Evolutionary conservation across 2,888 invertebrate species (phyloP).

Genomic region (Acronicta psi): DNA sequence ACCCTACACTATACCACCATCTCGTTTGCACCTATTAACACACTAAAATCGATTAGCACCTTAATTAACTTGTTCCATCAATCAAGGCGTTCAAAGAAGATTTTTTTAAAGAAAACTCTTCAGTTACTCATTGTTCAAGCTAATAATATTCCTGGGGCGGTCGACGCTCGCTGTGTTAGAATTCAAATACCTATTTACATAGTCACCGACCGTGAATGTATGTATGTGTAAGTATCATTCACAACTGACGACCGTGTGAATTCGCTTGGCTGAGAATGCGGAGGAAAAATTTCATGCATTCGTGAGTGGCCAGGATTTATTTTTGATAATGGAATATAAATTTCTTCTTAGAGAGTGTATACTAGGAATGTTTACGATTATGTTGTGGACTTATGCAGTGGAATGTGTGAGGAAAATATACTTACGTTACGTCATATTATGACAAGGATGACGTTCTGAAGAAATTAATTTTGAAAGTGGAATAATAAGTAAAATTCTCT

Average conservation of each 20-base stretch:
- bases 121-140: conserved; percentile 59
- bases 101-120: conserved; percentile 56
- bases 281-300: conserved; percentile 76
- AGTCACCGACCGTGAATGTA: conserved; percentile 85
- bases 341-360: not conserved
- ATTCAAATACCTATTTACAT: conserved; percentile 83
- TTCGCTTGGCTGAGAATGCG: conserved; percentile 78
- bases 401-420: not conserved
- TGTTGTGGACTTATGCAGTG: not conserved
- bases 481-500: no score
- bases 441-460: no score
- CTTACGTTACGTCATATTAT: no score
- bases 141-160: conserved; percentile 69
- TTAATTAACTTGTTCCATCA: conserved; percentile 46
- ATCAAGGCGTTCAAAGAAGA: conserved; percentile 44
- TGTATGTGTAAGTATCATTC: conserved; percentile 70
- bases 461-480: no score
- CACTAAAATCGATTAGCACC: conserved; percentile 47
- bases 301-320: conserved; percentile 68
- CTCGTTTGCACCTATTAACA: conserved; percentile 30
- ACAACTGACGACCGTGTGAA: conserved; percentile 80
- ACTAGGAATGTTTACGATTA: not conserved
- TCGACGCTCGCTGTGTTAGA: conserved; percentile 66
- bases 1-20: conserved; percentile 19
- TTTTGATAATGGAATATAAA: conserved; percentile 9